Conservation (phyloP, 2,888 invertebrate species). For the Cataglyphis cursor region DNA sequence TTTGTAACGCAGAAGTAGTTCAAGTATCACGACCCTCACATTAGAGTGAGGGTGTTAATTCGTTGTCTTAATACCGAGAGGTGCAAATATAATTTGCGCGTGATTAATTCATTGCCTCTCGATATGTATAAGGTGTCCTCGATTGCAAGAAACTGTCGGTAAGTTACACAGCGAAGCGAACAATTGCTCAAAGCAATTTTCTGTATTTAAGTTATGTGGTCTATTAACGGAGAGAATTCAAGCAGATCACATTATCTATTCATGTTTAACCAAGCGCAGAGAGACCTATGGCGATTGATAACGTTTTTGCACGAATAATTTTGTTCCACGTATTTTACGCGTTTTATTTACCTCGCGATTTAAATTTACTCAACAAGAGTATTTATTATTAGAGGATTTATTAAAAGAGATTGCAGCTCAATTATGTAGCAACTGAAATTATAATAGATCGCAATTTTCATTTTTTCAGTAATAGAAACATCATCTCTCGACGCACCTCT, state of each 20-base stretch:
- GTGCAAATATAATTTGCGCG: slow-evolving; percentile 33
- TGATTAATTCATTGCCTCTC: slow-evolving; percentile 40
- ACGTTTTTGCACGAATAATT: slow-evolving; percentile 23
- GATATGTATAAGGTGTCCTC: slow-evolving; percentile 32
- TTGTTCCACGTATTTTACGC: slow-evolving; percentile 18
- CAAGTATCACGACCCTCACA: background rate
- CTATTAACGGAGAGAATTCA: slow-evolving; percentile 26
- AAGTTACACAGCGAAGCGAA: slow-evolving; percentile 31
- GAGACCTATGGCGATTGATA: background rate
- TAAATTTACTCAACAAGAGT: slow-evolving; percentile 1
- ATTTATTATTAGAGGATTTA: background rate
- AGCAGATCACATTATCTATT: slow-evolving; percentile 18
- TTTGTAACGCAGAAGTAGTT: slow-evolving; percentile 17
- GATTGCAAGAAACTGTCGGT: slow-evolving; percentile 16
- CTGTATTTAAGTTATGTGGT: slow-evolving; percentile 23
- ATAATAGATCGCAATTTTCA: background rate
- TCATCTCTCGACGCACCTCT: background rate
- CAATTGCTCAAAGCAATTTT: slow-evolving; percentile 32
- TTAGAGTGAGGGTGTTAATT: slow-evolving; percentile 31
- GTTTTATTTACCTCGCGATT: slow-evolving; percentile 7
- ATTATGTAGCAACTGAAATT: slow-evolving; percentile 18
- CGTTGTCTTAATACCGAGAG: slow-evolving; percentile 1
- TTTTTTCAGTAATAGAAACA: slow-evolving; percentile 23
- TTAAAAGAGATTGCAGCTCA: slow-evolving; percentile 14
- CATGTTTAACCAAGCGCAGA: slow-evolving; percentile 24